Conservation (phyloP, 1,140 invertebrate species). For the Bombus cullumanus region DNA sequence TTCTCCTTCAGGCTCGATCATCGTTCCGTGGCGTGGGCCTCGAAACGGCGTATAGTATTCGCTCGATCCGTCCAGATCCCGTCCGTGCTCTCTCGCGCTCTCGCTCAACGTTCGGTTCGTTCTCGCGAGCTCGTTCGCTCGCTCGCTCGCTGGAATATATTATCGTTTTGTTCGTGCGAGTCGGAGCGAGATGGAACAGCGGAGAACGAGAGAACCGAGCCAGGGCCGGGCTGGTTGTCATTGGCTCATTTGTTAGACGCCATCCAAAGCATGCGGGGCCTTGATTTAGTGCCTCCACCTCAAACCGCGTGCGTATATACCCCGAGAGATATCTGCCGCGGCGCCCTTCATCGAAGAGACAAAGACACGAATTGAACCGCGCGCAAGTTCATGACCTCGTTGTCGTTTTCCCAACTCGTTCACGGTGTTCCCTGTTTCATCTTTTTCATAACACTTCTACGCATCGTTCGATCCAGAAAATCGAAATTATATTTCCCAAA, state of each 20-base stretch:
- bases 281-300: constrained; percentile 83
- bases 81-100: constrained; percentile 57
- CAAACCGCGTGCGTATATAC: constrained; percentile 75
- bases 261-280: constrained; percentile 82
- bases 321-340: constrained; percentile 70
- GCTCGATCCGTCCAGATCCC: constrained; percentile 69
- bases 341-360: constrained; percentile 76
- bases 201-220: constrained; percentile 59
- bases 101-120: background rate
- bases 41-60: constrained; percentile 68
- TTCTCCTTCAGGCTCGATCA: constrained; percentile 67
- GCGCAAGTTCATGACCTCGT: constrained; percentile 73
- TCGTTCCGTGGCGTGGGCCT: constrained; percentile 64
- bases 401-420: constrained; percentile 24
- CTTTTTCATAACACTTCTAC: background rate
- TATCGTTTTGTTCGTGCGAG: constrained; percentile 81
- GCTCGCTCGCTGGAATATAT: constrained; percentile 78
- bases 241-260: constrained; percentile 84
- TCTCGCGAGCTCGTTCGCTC: constrained; percentile 35
- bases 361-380: constrained; percentile 75
- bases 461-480: too few relatives aligned
- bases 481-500: too few relatives aligned
- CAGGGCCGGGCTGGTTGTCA: constrained; percentile 80
- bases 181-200: constrained; percentile 57
- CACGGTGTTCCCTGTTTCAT: background rate